Conservation (phyloP, 2,888 invertebrate species). For the Pheosia gnoma region DNA sequence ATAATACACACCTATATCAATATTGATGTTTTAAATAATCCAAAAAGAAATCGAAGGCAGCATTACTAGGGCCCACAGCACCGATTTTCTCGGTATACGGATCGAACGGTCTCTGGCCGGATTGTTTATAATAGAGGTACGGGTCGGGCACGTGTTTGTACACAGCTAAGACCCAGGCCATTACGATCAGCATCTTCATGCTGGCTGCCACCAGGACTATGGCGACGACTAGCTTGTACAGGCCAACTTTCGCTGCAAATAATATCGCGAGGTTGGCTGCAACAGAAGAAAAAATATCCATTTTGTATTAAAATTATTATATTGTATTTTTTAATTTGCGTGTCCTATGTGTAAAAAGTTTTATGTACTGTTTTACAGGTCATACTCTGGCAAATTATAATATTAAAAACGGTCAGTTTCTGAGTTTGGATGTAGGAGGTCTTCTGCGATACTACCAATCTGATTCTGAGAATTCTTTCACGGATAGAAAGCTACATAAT, state of each 20-base stretch:
- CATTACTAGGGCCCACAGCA: slow-evolving; percentile 4
- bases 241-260: slow-evolving; percentile 68
- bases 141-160: slow-evolving; percentile 67
- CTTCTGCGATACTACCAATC: too few relatives aligned
- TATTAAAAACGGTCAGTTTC: too few relatives aligned
- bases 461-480: too few relatives aligned
- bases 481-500: too few relatives aligned
- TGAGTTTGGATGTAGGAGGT: too few relatives aligned
- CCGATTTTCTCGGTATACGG: slow-evolving; percentile 11
- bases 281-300: slow-evolving; percentile 59
- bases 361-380: too few relatives aligned
- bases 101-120: slow-evolving; percentile 14
- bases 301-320: slow-evolving; percentile 3
- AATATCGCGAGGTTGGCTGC: slow-evolving; percentile 71
- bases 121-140: slow-evolving; percentile 52
- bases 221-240: slow-evolving; percentile 67
- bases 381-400: too few relatives aligned
- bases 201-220: slow-evolving; percentile 59
- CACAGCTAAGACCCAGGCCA: slow-evolving; percentile 69
- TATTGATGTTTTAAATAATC: slow-evolving; percentile 24
- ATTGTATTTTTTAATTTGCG: too few relatives aligned
- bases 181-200: slow-evolving; percentile 63
- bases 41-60: slow-evolving; percentile 11
- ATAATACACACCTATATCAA: slow-evolving; percentile 9
- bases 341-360: too few relatives aligned